These are phyloP conservation scores for Pelochelys cantorii DNA, from an alignment of 2,797 vertebrate genomes.

Conservation along the genomic window DNA sequence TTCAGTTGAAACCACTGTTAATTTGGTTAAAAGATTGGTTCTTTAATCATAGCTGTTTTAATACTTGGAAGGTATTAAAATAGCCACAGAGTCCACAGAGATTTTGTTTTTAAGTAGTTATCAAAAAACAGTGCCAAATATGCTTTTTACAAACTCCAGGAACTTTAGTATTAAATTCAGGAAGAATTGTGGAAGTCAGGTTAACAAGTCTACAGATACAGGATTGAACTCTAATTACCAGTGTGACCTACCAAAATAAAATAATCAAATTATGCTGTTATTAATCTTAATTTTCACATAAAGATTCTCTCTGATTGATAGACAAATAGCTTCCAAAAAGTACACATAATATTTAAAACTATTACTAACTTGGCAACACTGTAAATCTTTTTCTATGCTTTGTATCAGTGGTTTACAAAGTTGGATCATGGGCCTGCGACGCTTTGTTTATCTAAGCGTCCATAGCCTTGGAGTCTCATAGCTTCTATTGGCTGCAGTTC, in stretches of 20 bases:
- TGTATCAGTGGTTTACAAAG: too few species aligned
- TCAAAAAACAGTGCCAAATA: constrained; percentile 60
- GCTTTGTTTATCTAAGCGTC: too few species aligned
- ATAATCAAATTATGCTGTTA: neutral
- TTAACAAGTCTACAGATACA: neutral
- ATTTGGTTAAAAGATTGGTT: constrained; percentile 72
- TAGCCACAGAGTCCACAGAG: constrained; percentile 64
- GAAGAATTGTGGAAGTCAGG: rapidly evolving
- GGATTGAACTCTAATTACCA: neutral
- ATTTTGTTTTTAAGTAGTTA: constrained; percentile 68
- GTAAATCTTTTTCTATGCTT: neutral
- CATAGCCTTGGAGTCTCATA: too few species aligned
- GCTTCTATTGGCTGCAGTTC: too few species aligned
- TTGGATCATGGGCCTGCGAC: too few species aligned
- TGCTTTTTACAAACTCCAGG: neutral
- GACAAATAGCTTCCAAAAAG: constrained; percentile 1
- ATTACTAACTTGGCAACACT: neutral
- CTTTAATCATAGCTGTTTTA: constrained; percentile 75
- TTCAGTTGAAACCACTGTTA: constrained; percentile 63
- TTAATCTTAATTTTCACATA: neutral
- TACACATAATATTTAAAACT: neutral
- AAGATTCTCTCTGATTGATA: neutral
- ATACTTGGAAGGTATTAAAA: constrained; percentile 63
- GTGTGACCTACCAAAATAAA: constrained; percentile 2
- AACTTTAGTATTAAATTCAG: neutral